phyloP scores from a whole-genome alignment of 2,888 invertebrate genomes.

The Macaria notata region DNA sequence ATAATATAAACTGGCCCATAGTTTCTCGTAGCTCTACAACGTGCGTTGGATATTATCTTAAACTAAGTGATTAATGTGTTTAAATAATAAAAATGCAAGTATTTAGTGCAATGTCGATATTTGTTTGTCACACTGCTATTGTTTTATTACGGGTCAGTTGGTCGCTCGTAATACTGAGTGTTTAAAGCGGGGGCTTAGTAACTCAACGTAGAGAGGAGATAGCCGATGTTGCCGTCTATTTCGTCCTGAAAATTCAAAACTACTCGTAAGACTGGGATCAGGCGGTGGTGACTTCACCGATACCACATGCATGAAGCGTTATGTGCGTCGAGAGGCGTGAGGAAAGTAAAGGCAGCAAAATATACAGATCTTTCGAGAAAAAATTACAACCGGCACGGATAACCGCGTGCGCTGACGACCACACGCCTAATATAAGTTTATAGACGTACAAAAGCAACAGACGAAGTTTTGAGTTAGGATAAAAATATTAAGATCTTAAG shows the following conservation, averaged over 20 bases:
- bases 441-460: too few species aligned
- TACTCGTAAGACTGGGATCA: slow-evolving; percentile 61
- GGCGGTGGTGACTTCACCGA: slow-evolving; percentile 42
- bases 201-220: slow-evolving; percentile 84
- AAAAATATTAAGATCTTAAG: too few species aligned
- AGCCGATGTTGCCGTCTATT: slow-evolving; percentile 84
- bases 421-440: slow-evolving; percentile 15
- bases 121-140: slow-evolving; percentile 33
- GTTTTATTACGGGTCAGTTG: slow-evolving; percentile 37
- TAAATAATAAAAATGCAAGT: slow-evolving; percentile 49
- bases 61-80: slow-evolving; percentile 53
- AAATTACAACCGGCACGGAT: slow-evolving; percentile 53
- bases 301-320: slow-evolving; percentile 63
- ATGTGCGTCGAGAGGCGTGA: slow-evolving; percentile 72
- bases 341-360: slow-evolving; percentile 61
- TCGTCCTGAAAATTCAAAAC: slow-evolving; percentile 85
- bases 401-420: slow-evolving; percentile 48
- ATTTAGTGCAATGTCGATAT: slow-evolving; percentile 30
- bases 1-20: slow-evolving; percentile 72
- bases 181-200: slow-evolving; percentile 73
- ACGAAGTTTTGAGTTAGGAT: too few species aligned
- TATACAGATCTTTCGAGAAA: slow-evolving; percentile 76
- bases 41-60: slow-evolving; percentile 57
- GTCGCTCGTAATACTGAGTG: slow-evolving; percentile 58
- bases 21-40: slow-evolving; percentile 53